phyloP scores from a whole-genome alignment of 2,888 invertebrate genomes.

The Rhabditoides inermis region DNA sequence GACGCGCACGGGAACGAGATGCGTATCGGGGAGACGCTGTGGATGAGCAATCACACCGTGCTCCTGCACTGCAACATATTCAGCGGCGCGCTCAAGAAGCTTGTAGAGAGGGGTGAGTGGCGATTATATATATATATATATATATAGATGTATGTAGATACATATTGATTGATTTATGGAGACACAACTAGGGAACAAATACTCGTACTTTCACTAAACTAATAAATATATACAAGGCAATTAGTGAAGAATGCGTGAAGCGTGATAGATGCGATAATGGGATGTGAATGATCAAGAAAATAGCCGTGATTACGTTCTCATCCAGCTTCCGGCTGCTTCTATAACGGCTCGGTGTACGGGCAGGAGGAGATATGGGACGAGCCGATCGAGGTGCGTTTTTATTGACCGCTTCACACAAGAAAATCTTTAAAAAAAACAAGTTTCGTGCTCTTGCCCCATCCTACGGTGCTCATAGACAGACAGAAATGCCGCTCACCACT shows the following conservation, averaged over 20 bases:
- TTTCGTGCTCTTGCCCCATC: too few species aligned
- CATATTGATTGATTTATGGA: not conserved
- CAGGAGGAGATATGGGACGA: slow-evolving; percentile 33
- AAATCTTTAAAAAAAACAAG: too few species aligned
- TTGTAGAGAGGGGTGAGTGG: slow-evolving; percentile 22
- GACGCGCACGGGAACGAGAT: slow-evolving; percentile 24
- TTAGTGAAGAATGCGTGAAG: too few species aligned
- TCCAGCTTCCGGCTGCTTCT: slow-evolving; percentile 31
- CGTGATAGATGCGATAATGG: too few species aligned
- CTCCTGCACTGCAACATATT: slow-evolving; percentile 25
- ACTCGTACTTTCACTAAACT: not conserved
- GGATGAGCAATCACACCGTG: slow-evolving; percentile 27
- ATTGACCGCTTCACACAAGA: too few species aligned
- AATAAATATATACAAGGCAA: not conserved
- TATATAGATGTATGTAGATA: too few species aligned
- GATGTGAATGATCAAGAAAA: too few species aligned
- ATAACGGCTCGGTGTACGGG: slow-evolving; percentile 26
- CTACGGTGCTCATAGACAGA: too few species aligned
- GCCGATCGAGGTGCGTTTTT: slow-evolving; percentile 7
- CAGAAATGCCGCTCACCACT: not conserved
- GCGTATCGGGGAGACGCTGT: slow-evolving; percentile 23
- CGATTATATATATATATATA: too few species aligned
- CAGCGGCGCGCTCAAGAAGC: slow-evolving; percentile 30
- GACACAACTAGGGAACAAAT: not conserved
- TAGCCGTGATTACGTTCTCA: too few species aligned